Evolutionary conservation across 2,113 vertebrate species (phyloP).

Genomic region (Sialia sialis): DNA sequence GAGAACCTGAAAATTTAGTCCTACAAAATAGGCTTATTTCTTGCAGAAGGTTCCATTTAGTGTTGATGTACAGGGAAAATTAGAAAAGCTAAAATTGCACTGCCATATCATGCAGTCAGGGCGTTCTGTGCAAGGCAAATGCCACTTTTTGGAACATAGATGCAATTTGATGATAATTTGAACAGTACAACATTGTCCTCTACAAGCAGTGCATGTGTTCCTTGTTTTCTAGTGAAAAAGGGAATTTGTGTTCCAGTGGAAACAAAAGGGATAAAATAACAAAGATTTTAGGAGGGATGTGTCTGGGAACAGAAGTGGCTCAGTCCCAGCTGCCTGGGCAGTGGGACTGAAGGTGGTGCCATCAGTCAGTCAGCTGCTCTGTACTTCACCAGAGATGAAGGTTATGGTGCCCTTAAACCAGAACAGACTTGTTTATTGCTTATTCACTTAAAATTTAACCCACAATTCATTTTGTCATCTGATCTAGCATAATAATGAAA

Average conservation of each 20-base stretch:
- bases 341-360: constrained; percentile 16
- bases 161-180: background rate
- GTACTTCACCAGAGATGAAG: background rate
- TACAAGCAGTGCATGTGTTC: background rate
- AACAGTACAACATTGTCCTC: background rate
- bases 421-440: background rate
- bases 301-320: background rate
- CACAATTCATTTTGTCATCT: background rate
- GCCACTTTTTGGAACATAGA: rapidly evolving
- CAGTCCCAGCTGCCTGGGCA: background rate
- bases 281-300: background rate
- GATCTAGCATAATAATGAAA: background rate
- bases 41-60: background rate
- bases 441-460: background rate
- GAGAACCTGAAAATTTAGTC: background rate
- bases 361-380: background rate
- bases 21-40: background rate
- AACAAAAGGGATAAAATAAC: background rate
- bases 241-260: background rate
- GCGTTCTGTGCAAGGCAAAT: background rate
- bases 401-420: rapidly evolving
- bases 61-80: background rate
- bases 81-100: background rate
- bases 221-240: background rate
- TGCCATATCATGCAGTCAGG: rapidly evolving